Percentiles rank a stretch among this genome's conserved stretches.
phyloP scores from a whole-genome alignment of 2,113 vertebrate genomes.

The Heterochromis multidens region DNA sequence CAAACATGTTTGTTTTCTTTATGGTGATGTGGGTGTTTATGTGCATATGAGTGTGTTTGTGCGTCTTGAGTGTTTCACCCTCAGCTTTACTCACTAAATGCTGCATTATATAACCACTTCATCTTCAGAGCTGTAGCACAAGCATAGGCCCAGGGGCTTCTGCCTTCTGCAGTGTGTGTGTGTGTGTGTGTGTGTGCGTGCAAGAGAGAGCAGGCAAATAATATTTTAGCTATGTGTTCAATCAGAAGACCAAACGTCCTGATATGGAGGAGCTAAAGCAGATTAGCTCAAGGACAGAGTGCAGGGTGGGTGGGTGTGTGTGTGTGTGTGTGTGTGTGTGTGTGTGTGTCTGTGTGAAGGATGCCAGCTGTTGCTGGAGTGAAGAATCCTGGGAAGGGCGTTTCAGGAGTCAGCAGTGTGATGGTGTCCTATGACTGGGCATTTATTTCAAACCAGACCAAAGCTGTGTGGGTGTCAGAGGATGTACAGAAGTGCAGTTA shows the following conservation, averaged over 20 bases:
- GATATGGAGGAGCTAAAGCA: neutral
- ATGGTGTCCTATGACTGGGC: neutral
- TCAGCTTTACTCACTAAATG: neutral
- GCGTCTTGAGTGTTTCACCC: neutral
- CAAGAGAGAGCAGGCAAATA: neutral
- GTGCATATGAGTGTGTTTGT: neutral
- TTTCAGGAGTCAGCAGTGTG: neutral
- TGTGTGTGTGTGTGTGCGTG: neutral
- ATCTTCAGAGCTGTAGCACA: conserved; percentile 17
- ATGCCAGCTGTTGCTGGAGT: neutral
- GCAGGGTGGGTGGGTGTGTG: neutral
- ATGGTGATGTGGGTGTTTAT: neutral
- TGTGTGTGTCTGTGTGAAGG: neutral
- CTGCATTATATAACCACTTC: conserved; percentile 18
- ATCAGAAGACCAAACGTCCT: neutral
- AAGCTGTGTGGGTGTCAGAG: neutral
- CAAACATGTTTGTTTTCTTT: neutral
- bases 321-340: neutral
- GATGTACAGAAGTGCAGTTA: neutral
- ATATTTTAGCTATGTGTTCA: neutral
- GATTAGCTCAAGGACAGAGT: conserved; percentile 11
- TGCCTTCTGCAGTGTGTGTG: neutral
- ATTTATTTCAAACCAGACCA: neutral
- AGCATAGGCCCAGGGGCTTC: neutral
- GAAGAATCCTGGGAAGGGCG: neutral